These are phyloP conservation scores for Porites rus DNA, from an alignment of 92 coral and sea anemone genomes.

Conservation along the genomic window DNA sequence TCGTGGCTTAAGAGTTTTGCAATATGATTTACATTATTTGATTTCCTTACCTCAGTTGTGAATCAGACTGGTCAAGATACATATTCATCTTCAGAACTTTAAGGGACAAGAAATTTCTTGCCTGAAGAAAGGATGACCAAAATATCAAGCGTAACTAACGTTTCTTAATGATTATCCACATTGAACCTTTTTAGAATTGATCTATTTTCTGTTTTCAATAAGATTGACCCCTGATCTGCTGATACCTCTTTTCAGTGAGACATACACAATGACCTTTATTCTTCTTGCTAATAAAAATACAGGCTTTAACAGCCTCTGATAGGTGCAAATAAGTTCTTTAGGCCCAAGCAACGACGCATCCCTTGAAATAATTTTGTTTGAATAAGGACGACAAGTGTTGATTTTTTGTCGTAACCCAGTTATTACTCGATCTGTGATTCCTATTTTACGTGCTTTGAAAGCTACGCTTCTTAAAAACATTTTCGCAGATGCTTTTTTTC, in stretches of 20 bases:
- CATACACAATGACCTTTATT: neutral
- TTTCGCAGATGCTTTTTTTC: too few species aligned
- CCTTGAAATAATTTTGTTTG: slow-evolving; percentile 30
- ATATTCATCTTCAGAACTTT: too few species aligned
- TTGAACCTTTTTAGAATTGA: neutral
- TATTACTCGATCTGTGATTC: too few species aligned
- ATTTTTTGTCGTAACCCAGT: neutral
- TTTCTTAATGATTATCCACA: too few species aligned
- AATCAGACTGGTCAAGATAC: neutral
- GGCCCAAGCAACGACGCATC: slow-evolving; percentile 14
- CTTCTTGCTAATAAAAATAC: neutral
- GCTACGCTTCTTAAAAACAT: too few species aligned
- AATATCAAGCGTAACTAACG: too few species aligned
- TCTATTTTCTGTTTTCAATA: slow-evolving; percentile 3
- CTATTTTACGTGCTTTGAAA: too few species aligned
- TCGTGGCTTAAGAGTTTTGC: too few species aligned
- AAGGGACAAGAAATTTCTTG: too few species aligned
- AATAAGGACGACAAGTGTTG: neutral
- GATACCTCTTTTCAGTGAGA: neutral
- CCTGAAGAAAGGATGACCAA: too few species aligned
- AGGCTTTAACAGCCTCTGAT: slow-evolving; percentile 1
- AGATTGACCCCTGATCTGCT: neutral
- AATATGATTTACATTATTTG: too few species aligned
- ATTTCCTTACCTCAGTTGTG: neutral
- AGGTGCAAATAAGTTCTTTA: neutral